These are phyloP conservation scores for Dryomyza anilis DNA, from an alignment of 2,888 invertebrate genomes.

Conservation along the genomic window DNA sequence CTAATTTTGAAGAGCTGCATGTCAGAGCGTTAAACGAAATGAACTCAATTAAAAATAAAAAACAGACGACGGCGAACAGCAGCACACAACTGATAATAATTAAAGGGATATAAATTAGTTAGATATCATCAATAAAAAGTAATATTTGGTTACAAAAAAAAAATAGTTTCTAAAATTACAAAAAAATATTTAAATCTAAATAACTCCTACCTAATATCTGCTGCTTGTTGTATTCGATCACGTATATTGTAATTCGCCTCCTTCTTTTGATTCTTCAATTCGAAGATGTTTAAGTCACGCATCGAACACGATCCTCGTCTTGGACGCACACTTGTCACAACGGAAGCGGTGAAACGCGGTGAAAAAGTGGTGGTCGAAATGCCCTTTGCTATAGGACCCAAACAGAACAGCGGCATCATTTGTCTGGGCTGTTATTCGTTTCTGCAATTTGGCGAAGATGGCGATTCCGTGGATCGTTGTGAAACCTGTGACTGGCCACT, in stretches of 20 bases:
- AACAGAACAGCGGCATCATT: slow-evolving; percentile 72
- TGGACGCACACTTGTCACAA: slow-evolving; percentile 74
- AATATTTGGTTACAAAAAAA: no score
- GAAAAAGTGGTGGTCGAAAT: slow-evolving; percentile 74
- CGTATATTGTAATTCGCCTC: no score
- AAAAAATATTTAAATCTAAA: slow-evolving; percentile 39
- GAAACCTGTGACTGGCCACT: slow-evolving; percentile 75
- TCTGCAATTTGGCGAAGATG: slow-evolving; percentile 55
- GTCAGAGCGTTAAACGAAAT: no score
- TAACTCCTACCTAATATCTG: slow-evolving; percentile 24
- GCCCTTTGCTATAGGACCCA: slow-evolving; percentile 79
- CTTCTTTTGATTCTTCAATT: no score
- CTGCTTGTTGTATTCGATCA: background rate
- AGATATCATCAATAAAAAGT: no score
- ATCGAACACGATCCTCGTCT: slow-evolving; percentile 65
- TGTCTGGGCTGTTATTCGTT: slow-evolving; percentile 79
- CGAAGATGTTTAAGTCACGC: slow-evolving; percentile 53
- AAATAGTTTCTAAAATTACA: no score
- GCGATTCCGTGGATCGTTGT: slow-evolving; percentile 63
- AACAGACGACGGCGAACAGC: no score
- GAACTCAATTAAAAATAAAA: no score
- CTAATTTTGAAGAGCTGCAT: no score
- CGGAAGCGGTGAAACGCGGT: slow-evolving; percentile 70
- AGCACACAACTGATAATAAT: no score
- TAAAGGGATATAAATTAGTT: no score